Evolutionary conservation across 2,797 vertebrate species (phyloP).

Genomic region (Hypotaenidia okinawae): DNA sequence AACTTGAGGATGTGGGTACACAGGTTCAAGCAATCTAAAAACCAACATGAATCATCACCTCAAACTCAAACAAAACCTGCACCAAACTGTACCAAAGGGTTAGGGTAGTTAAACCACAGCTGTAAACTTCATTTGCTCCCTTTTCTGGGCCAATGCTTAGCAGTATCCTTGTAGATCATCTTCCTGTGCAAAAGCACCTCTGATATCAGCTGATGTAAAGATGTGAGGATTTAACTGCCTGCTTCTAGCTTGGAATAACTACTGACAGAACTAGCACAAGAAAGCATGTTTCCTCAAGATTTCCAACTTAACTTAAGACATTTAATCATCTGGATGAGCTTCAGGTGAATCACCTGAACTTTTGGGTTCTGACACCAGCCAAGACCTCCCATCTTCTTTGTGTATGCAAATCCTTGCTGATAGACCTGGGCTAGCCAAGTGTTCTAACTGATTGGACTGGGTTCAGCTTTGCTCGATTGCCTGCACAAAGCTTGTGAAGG

Average conservation of each 20-base stretch:
- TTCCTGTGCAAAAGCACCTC: not conserved
- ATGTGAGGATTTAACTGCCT: conserved; percentile 7
- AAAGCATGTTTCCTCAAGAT: conserved; percentile 39
- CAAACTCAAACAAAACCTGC: not conserved
- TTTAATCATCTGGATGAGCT: conserved; percentile 37
- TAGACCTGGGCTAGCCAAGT: not conserved
- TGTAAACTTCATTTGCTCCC: not conserved
- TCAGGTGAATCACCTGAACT: conserved; percentile 47
- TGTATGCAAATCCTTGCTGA: not conserved
- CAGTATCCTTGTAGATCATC: not conserved
- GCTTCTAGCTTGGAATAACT: not conserved
- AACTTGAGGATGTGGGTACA: not conserved
- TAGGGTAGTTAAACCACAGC: not conserved
- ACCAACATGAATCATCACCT: conserved; percentile 26
- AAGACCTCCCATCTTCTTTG: conserved; percentile 29
- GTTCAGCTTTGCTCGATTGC: conserved; percentile 2
- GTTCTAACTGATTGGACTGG: conserved; percentile 24
- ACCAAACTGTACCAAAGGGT: not conserved
- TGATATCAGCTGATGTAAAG: not conserved
- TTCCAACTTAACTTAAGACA: conserved; percentile 6
- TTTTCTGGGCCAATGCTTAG: not conserved
- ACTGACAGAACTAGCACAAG: not conserved
- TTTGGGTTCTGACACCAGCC: not conserved
- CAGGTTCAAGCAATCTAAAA: conserved; percentile 16
- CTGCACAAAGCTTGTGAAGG: conserved; percentile 13